Evolutionary conservation across 2,797 vertebrate genomes (phyloP), one percentile per base, ranked within the genome.

Genomic region (Darevskia nairensis): DNA sequence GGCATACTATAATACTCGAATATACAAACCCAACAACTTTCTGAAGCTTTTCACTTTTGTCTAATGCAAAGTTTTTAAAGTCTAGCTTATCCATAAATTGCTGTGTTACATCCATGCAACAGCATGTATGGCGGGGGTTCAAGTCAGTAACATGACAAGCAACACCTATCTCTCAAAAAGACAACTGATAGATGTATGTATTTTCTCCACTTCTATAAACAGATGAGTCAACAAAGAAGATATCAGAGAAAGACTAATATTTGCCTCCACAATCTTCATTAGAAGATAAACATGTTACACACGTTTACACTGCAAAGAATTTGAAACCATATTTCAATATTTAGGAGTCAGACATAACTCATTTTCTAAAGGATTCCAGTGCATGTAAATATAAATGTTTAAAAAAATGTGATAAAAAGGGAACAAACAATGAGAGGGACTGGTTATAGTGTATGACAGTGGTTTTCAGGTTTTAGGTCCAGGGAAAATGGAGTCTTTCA

Each of bases 181-280:
- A 95, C 86, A 96, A 93, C 87, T 82, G 91, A 93, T 91, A 92
- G 87, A 72, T 94, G 89, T 90, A 95, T 95, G 95, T 92, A 90
- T 95, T 92, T 21, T 32, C 85, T 94, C 87, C 85, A 90, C 68
- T 92, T 77, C 94, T 96, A 97, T 97, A 97, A 97, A 96, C 94
- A 97, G 95, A 94, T 91, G 96, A 96, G 90, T 97, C 96, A 96
- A 96, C 94, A 95, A 75, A 94, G 92, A 95, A 96, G 96, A 96
- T 93, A 93, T 96, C 91, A 89, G 91, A 39, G 95, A 96, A 94
- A 95, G 95, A 96, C 95, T 95, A 96, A 97, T 94, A 95, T 95
- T 94, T 93, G 90, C 88, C 96, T 95, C 92, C 90, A 94, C 66
- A 39, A 88, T 92, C 94, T 94, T 91, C 81, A 91, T 94, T 89